phyloP scores from a whole-genome alignment of 1,140 invertebrate species.

The Onthophagus taurus region DNA sequence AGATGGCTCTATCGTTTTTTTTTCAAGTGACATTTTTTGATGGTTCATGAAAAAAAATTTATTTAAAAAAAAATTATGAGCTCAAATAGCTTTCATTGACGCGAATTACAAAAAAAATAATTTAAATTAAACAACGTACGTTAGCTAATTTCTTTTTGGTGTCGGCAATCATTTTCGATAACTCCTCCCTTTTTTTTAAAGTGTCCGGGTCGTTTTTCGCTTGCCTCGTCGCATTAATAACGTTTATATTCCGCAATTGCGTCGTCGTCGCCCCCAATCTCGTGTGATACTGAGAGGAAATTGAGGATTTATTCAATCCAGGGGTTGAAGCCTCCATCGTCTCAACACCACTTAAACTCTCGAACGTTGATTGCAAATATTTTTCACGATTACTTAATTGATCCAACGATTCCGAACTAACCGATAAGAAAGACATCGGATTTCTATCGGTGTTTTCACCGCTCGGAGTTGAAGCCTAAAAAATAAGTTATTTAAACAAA shows the following conservation, averaged over 20 bases:
- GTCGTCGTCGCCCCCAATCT: slow-evolving; percentile 35
- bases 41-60: too few species aligned
- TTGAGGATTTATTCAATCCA: slow-evolving; percentile 30
- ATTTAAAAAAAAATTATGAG: too few species aligned
- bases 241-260: slow-evolving; percentile 39
- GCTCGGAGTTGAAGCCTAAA: slow-evolving; percentile 57
- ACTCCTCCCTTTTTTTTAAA: slow-evolving; percentile 67
- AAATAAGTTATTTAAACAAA: slow-evolving; percentile 12
- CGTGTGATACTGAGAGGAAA: slow-evolving; percentile 31
- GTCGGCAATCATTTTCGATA: slow-evolving; percentile 76
- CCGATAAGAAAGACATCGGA: slow-evolving; percentile 50
- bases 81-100: neutral
- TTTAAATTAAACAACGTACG: slow-evolving; percentile 46
- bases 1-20: too few species aligned
- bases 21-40: too few species aligned
- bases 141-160: slow-evolving; percentile 80
- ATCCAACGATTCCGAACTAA: slow-evolving; percentile 68
- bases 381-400: slow-evolving; percentile 57
- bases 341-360: slow-evolving; percentile 60
- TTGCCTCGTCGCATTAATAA: slow-evolving; percentile 47
- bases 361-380: slow-evolving; percentile 69
- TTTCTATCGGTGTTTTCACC: slow-evolving; percentile 61
- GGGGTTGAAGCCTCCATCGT: slow-evolving; percentile 35
- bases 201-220: slow-evolving; percentile 51
- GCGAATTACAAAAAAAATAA: neutral